A percentile compares a stretch with the other conserved stretches of the same genome.
phyloP scores from a whole-genome alignment of 2,797 vertebrate species.

The Scolopax bukidnonensis region DNA sequence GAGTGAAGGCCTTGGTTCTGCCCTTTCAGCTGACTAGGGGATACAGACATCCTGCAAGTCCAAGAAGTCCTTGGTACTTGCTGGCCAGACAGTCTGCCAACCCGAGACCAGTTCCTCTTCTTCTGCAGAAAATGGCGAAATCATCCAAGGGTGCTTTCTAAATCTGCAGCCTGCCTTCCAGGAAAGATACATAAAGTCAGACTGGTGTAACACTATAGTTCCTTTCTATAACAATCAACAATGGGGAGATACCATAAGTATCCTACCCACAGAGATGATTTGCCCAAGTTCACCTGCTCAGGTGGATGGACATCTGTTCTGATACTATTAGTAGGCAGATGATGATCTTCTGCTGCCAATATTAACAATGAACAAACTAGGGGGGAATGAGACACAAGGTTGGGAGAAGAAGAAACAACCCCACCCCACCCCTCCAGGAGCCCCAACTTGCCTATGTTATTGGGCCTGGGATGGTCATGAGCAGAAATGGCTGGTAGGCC shows the following conservation, averaged over 20 bases:
- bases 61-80: neutral
- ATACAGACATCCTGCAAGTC: neutral
- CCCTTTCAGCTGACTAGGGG: neutral
- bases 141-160: neutral
- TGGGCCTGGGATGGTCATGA: neutral
- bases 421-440: neutral
- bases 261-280: neutral
- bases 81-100: neutral
- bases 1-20: neutral
- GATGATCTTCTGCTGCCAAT: neutral
- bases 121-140: rapidly evolving
- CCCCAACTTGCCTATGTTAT: neutral
- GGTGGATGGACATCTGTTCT: neutral
- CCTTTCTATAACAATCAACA: neutral
- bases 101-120: neutral
- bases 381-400: neutral
- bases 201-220: neutral
- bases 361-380: neutral
- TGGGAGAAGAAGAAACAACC: neutral
- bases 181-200: neutral
- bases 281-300: neutral
- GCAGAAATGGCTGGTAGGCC: neutral
- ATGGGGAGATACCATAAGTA: neutral
- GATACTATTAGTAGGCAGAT: neutral
- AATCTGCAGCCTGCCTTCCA: neutral